A percentile compares a stretch with the other conserved stretches of the same genome.
These are phyloP conservation scores for Spondyliosoma cantharus DNA, from an alignment of 2,797 vertebrate genomes.

Conservation along the genomic window DNA sequence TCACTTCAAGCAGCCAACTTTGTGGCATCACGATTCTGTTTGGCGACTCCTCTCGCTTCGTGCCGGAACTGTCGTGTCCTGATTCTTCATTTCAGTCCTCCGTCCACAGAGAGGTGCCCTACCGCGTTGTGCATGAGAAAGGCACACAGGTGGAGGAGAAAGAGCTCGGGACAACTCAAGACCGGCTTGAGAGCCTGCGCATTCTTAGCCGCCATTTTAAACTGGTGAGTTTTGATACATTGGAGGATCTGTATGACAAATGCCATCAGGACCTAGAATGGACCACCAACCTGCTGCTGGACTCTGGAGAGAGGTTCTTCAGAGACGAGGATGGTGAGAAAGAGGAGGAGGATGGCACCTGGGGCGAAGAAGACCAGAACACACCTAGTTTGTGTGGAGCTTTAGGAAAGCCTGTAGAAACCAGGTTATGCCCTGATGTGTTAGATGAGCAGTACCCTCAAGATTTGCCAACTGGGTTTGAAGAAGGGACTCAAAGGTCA, in stretches of 20 bases:
- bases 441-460: conserved; percentile 25
- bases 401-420: conserved; percentile 29
- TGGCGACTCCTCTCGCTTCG: conserved; percentile 85
- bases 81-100: conserved; percentile 59
- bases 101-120: conserved; percentile 85
- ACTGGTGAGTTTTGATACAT: conserved; percentile 89
- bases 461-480: neutral
- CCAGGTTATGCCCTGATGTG: neutral
- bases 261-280: conserved; percentile 95
- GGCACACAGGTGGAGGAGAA: conserved; percentile 93
- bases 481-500: conserved; percentile 33
- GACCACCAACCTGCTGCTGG: conserved; percentile 94
- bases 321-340: conserved; percentile 81
- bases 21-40: conserved; percentile 78
- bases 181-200: conserved; percentile 87
- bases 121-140: conserved; percentile 91
- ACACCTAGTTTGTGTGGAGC: conserved; percentile 7
- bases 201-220: conserved; percentile 92
- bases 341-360: conserved; percentile 2
- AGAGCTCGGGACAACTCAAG: conserved; percentile 85
- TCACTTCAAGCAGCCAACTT: conserved; percentile 28
- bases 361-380: conserved; percentile 29
- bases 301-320: conserved; percentile 92
- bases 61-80: conserved; percentile 75
- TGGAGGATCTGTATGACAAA: conserved; percentile 96